These are phyloP conservation scores for Periphyllus acericola DNA, from an alignment of 2,888 invertebrate species.

Conservation along the genomic window DNA sequence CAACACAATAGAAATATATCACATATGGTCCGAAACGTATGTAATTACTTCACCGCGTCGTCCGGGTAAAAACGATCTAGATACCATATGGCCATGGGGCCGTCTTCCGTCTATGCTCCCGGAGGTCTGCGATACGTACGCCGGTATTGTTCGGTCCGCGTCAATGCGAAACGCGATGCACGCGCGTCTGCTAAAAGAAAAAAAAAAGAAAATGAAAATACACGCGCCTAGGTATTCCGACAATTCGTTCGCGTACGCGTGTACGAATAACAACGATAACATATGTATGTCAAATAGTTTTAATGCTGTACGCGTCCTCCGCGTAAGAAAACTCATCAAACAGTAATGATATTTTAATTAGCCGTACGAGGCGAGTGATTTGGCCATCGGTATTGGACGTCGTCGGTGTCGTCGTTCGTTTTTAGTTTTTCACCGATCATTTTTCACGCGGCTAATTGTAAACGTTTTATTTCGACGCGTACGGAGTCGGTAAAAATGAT, in stretches of 20 bases:
- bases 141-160: slow-evolving; percentile 25
- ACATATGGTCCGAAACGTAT: neutral
- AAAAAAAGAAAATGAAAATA: slow-evolving; percentile 17
- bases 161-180: neutral
- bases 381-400: neutral
- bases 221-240: neutral
- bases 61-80: slow-evolving; percentile 9
- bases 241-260: neutral
- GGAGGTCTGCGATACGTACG: neutral
- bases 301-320: neutral
- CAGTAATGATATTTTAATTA: neutral
- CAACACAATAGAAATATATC: neutral
- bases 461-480: too few species aligned
- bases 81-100: slow-evolving; percentile 11
- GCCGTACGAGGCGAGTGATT: neutral
- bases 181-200: slow-evolving; percentile 4
- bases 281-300: neutral
- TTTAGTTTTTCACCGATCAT: too few species aligned
- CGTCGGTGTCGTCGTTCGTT: too few species aligned
- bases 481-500: too few species aligned
- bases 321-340: neutral
- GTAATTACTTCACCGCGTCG: slow-evolving; percentile 8
- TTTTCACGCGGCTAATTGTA: too few species aligned
- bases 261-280: neutral
- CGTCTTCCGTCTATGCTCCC: neutral